phyloP scores from a whole-genome alignment of 1,140 invertebrate genomes.

The Pseudomyrmex sp. region DNA sequence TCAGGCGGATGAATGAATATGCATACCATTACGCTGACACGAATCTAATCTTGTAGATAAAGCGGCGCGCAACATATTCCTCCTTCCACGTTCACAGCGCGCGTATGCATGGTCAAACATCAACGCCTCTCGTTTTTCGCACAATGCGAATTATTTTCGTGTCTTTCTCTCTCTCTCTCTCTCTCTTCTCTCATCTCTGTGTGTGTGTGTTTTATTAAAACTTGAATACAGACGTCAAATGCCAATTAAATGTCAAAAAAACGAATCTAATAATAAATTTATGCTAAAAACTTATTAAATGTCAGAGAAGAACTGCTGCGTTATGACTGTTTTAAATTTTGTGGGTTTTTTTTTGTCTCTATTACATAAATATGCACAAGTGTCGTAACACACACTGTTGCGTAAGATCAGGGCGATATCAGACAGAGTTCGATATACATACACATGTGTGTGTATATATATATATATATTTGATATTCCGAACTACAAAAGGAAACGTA shows the following conservation, averaged over 20 bases:
- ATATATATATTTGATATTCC: neutral
- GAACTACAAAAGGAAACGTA: neutral
- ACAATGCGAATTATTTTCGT: neutral
- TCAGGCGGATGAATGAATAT: constrained; percentile 13
- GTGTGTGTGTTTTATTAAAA: neutral
- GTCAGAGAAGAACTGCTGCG: neutral
- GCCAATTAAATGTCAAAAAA: neutral
- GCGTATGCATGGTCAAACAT: neutral
- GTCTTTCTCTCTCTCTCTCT: no score
- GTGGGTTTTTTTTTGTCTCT: neutral
- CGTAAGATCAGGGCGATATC: no score
- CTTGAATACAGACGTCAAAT: neutral
- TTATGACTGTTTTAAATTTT: no score
- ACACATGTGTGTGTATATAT: neutral
- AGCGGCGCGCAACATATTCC: neutral
- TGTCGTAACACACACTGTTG: no score
- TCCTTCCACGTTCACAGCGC: no score
- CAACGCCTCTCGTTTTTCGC: neutral
- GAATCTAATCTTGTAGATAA: constrained; percentile 4
- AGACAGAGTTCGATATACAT: no score
- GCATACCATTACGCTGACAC: neutral
- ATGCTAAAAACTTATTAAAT: neutral
- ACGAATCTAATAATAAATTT: no score
- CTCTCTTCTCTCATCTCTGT: no score
- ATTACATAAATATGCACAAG: neutral